These are phyloP conservation scores for Drosophila busckii DNA, from an alignment of 1,140 invertebrate genomes.

Conservation along the genomic window DNA sequence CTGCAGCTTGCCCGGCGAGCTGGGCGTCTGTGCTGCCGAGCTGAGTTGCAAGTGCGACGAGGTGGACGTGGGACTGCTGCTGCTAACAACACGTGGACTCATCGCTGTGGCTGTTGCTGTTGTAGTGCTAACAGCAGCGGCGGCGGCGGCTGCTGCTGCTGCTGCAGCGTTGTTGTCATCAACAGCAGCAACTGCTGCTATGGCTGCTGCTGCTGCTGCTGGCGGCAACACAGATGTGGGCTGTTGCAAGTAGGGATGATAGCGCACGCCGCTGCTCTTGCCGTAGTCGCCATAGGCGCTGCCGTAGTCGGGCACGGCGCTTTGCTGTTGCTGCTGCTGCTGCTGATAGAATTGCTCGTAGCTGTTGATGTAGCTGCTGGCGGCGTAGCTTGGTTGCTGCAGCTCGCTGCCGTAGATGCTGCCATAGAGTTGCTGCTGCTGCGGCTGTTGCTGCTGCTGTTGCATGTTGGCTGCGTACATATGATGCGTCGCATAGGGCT, in stretches of 20 bases:
- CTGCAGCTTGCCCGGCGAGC: conserved; percentile 82
- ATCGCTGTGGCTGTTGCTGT: conserved; percentile 41
- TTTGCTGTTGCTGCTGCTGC: conserved; percentile 56
- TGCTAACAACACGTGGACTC: conserved; percentile 76
- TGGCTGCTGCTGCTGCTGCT: background rate
- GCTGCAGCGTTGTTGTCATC: conserved; percentile 4
- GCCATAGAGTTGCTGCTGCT: conserved; percentile 63
- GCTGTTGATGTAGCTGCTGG: conserved; percentile 68
- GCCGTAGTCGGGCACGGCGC: conserved; percentile 34
- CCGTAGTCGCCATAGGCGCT: conserved; percentile 32
- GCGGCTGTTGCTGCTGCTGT: conserved; percentile 37
- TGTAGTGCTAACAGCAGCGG: conserved; percentile 45
- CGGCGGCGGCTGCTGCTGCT: conserved; percentile 5
- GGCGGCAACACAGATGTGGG: conserved; percentile 45
- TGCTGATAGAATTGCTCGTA: conserved; percentile 78
- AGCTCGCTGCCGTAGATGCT: conserved; percentile 84
- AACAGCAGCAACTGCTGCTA: background rate
- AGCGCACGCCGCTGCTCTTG: conserved; percentile 48
- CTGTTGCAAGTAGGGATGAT: conserved; percentile 72
- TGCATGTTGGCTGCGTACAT: conserved; percentile 60
- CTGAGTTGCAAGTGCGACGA: conserved; percentile 70
- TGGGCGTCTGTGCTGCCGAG: conserved; percentile 80
- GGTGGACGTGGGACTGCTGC: conserved; percentile 69
- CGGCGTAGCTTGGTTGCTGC: conserved; percentile 46
- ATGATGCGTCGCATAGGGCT: conserved; percentile 66